These are phyloP conservation scores for Arctia plantaginis DNA, from an alignment of 2,888 invertebrate species.

Conservation along the genomic window DNA sequence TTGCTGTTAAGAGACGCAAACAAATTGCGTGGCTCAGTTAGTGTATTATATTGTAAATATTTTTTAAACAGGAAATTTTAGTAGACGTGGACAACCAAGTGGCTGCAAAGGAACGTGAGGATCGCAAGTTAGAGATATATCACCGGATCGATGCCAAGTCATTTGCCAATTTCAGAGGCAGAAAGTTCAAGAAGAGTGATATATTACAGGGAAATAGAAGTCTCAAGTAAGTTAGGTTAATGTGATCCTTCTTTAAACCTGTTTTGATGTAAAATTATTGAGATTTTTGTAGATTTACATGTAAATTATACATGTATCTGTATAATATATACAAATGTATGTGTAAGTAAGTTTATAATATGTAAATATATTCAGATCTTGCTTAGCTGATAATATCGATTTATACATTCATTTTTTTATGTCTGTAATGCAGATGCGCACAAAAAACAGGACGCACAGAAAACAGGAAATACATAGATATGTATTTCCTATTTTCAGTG, in stretches of 20 bases:
- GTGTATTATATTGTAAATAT: background rate
- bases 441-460: too few relatives aligned
- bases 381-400: too few relatives aligned
- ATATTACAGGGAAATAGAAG: constrained; percentile 93
- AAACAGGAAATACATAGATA: too few relatives aligned
- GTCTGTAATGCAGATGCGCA: too few relatives aligned
- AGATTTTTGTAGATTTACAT: too few relatives aligned
- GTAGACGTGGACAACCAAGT: constrained; percentile 97
- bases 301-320: too few relatives aligned
- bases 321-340: too few relatives aligned
- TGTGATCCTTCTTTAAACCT: background rate
- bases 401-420: too few relatives aligned
- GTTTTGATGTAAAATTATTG: background rate
- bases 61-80: constrained; percentile 89
- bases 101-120: constrained; percentile 95
- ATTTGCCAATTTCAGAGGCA: constrained; percentile 92
- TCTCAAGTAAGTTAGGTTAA: constrained; percentile 85
- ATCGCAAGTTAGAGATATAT: constrained; percentile 96
- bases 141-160: constrained; percentile 97
- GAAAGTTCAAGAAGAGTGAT: constrained; percentile 97
- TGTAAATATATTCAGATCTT: too few relatives aligned
- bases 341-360: too few relatives aligned
- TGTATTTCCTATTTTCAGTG: too few relatives aligned
- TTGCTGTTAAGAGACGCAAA: background rate
- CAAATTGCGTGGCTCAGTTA: background rate